Conservation (phyloP, 1,140 invertebrate species). For the Hesperophylax magnus region DNA sequence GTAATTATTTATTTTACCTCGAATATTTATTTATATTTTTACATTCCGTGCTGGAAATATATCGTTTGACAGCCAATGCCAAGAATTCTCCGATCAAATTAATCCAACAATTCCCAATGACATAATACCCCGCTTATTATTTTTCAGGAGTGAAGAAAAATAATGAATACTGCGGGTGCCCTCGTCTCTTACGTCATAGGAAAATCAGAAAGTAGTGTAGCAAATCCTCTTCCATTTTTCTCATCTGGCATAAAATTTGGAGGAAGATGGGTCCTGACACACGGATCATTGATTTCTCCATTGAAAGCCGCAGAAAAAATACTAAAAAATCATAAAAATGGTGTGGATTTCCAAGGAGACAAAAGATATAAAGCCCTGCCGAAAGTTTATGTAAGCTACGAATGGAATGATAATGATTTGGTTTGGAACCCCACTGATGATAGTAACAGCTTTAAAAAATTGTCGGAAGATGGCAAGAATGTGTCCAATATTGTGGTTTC, state of each 20-base stretch:
- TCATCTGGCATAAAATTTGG: slow-evolving; percentile 71
- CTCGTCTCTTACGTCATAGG: slow-evolving; percentile 65
- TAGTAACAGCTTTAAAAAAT: background rate
- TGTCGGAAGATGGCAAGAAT: background rate
- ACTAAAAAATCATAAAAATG: background rate
- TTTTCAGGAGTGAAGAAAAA: slow-evolving; percentile 1
- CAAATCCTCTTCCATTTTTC: slow-evolving; percentile 39
- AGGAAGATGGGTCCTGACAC: slow-evolving; percentile 70
- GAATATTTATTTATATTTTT: background rate
- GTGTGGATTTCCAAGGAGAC: background rate
- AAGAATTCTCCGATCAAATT: background rate
- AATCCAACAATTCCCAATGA: background rate
- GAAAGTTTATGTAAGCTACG: slow-evolving; percentile 31
- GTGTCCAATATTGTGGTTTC: slow-evolving; percentile 14
- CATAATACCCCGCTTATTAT: background rate
- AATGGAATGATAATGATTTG: slow-evolving; percentile 14
- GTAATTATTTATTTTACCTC: background rate
- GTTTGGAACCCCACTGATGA: background rate
- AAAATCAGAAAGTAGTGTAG: slow-evolving; percentile 59
- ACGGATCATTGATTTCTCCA: slow-evolving; percentile 69
- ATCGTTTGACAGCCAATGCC: background rate
- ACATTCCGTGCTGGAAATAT: background rate
- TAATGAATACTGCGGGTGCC: slow-evolving; percentile 64
- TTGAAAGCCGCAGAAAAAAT: slow-evolving; percentile 59
- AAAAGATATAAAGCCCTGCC: slow-evolving; percentile 27